These are phyloP conservation scores for Ametastegia equiseti DNA, from an alignment of 2,888 invertebrate genomes.

Conservation along the genomic window DNA sequence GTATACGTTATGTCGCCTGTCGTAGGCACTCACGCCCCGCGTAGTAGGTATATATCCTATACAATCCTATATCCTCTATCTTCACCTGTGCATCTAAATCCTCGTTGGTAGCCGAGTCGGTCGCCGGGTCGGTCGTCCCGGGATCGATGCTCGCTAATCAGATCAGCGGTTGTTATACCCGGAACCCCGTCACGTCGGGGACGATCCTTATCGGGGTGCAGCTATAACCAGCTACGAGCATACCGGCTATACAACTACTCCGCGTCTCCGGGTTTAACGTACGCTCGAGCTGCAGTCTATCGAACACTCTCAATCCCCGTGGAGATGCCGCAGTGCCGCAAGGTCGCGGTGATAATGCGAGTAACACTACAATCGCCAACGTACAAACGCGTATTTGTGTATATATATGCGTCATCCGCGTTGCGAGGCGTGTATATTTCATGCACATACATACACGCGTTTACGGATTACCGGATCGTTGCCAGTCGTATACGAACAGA, in stretches of 20 bases:
- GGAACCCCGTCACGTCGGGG: slow-evolving; percentile 20
- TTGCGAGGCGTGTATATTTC: not conserved
- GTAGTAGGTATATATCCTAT: not conserved
- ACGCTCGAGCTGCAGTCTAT: slow-evolving; percentile 8
- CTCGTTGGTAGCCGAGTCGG: slow-evolving; percentile 9
- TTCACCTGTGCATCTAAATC: slow-evolving; percentile 18
- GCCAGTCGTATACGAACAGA: not conserved
- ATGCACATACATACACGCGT: not conserved
- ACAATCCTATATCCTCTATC: no score
- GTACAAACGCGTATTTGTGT: no score
- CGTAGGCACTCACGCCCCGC: not conserved
- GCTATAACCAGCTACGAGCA: not conserved
- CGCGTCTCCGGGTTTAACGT: not conserved
- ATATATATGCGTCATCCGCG: not conserved
- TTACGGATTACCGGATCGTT: not conserved
- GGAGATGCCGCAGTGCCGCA: not conserved
- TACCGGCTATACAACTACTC: no score
- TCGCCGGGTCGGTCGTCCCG: slow-evolving; percentile 45
- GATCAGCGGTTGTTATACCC: slow-evolving; percentile 60
- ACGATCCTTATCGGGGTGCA: slow-evolving; percentile 39
- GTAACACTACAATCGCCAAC: not conserved
- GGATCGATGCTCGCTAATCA: slow-evolving; percentile 72
- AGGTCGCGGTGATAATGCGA: slow-evolving; percentile 17
- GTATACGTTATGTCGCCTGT: not conserved
- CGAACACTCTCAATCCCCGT: slow-evolving; percentile 13